Percentiles rank a stretch among this genome's conserved stretches.
These are phyloP conservation scores for Cathartes aura DNA, from an alignment of 2,113 vertebrate genomes.

Conservation along the genomic window DNA sequence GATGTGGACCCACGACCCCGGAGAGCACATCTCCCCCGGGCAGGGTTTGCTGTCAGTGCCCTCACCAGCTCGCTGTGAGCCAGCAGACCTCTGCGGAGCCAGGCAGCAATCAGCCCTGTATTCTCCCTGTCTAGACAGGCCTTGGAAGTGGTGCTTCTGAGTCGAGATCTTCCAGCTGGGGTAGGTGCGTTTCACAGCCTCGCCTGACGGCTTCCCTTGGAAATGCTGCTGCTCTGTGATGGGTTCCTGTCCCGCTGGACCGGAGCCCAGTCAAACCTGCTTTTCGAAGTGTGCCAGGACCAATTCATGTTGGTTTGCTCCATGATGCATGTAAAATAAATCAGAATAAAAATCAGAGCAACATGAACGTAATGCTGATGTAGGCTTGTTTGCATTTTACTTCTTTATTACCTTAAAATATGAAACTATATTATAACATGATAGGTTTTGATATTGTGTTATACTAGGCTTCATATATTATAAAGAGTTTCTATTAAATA, in stretches of 20 bases:
- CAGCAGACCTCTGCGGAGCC: background rate
- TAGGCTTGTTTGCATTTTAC: background rate
- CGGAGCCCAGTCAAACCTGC: background rate
- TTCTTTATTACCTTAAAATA: background rate
- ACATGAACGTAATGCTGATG: fast-evolving
- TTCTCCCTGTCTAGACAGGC: background rate
- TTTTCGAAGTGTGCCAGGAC: background rate
- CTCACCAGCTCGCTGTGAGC: background rate
- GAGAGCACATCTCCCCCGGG: background rate
- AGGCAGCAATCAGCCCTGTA: background rate
- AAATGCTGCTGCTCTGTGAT: background rate
- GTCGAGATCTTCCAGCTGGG: background rate
- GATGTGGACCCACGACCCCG: fast-evolving
- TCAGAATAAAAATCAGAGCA: background rate
- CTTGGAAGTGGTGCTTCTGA: background rate
- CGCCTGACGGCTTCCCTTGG: background rate
- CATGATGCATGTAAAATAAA: background rate
- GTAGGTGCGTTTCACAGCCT: background rate
- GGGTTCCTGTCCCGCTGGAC: background rate
- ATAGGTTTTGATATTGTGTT: background rate
- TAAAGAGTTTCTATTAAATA: background rate
- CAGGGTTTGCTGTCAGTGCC: background rate
- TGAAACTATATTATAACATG: background rate
- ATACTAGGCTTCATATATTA: background rate
- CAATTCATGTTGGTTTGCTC: background rate